Evolutionary conservation across 2,797 vertebrate species (phyloP), one percentile per base, ranked within the genome.

Genomic region (Channallabes apus): DNA sequence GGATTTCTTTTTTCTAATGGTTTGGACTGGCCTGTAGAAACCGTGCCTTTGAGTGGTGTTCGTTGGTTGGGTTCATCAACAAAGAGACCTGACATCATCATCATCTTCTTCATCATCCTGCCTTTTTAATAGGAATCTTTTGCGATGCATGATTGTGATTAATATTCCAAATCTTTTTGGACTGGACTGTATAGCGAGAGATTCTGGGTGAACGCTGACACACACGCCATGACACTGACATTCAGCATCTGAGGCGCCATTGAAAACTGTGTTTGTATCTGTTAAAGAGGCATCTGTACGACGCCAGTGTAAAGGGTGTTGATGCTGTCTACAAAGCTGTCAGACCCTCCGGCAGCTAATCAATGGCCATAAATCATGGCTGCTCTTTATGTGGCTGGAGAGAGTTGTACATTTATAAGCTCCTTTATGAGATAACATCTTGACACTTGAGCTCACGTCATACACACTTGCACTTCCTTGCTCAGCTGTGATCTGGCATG

Each of bases 331-430:
- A 94, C 93, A 91, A 90, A 92, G 88, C 93, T 94, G 94, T 93
- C 91, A 92, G 77, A 69, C 91, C 91, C 89, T 88, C 89, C 87
- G 86, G 93, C 92, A 90, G 90, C 88, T 94, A 93, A 95, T 95
- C 94, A 95, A 94, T 94, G 94, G 88, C 91, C 94, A 95, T 95
- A 94, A 94, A 95, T 95, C 94, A 94, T 88, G 73, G 29, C 77
- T 86, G 89, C 88, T 91, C 90, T 94, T 94, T 94, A 94, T 93
- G 92, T 93, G 94, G 94, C 93, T 90, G 83, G 88, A 93, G 92
- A 92, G 93, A 93, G 93, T 94, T 92, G 92, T 94, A 94, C 93
- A 92, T 95, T 94, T 94, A 94, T 94, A 94, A 94, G 93, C 92
- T 91, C 92, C 93, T 95, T 94, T 94, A 94, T 94, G 92, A 94